Conservation (phyloP, 2,888 invertebrate species). For the Stenolophus ochropezus region DNA sequence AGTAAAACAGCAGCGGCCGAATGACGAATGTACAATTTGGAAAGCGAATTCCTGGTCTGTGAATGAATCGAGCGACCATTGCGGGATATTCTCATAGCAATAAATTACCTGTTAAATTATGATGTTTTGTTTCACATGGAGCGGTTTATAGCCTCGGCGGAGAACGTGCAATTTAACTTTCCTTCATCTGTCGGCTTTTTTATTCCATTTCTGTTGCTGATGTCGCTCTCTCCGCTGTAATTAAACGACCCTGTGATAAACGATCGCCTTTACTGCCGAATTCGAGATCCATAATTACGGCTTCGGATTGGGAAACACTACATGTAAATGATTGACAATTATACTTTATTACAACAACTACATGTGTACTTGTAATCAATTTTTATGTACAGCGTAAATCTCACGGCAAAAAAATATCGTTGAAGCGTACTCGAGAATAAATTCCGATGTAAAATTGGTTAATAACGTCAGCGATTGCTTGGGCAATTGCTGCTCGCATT, state of each 20-base stretch:
- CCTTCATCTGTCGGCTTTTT: slow-evolving; percentile 27
- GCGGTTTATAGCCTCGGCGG: slow-evolving; percentile 39
- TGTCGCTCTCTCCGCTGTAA: slow-evolving; percentile 14
- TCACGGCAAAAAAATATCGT: neutral
- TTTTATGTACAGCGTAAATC: neutral
- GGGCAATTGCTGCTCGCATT: neutral
- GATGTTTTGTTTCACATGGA: slow-evolving; percentile 53
- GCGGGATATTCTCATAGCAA: slow-evolving; percentile 37
- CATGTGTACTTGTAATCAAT: slow-evolving; percentile 2
- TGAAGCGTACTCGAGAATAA: neutral
- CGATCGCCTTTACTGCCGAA: slow-evolving; percentile 26
- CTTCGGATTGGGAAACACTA: neutral
- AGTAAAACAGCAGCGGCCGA: neutral
- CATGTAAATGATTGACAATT: slow-evolving; percentile 24
- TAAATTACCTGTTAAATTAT: slow-evolving; percentile 57
- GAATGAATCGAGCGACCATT: slow-evolving; percentile 34
- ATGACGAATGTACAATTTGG: neutral
- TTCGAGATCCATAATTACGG: slow-evolving; percentile 26
- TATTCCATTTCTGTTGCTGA: slow-evolving; percentile 25
- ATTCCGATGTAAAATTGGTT: neutral
- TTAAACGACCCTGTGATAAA: slow-evolving; percentile 46
- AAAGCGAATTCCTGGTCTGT: slow-evolving; percentile 1
- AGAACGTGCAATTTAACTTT: slow-evolving; percentile 51
- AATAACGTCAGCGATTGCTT: neutral
- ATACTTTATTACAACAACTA: neutral